Evolutionary conservation across 2,888 invertebrate species (phyloP), one percentile per base, ranked within the genome.

Genomic region (Capitulum mitella): DNA sequence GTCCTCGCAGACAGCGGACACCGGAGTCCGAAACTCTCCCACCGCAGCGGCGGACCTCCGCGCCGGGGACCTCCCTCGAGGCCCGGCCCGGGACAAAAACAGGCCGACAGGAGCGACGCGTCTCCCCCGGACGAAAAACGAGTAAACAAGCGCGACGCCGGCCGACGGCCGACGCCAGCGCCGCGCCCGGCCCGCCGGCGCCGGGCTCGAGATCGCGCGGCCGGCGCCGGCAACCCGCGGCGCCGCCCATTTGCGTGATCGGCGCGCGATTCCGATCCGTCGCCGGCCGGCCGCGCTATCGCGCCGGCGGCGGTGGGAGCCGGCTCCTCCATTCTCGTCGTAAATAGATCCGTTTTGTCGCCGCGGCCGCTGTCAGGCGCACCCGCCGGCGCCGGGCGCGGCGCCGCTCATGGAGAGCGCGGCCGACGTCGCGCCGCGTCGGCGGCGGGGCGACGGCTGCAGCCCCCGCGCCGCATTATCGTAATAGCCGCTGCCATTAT

Each of bases 251-350:
- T 5, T 64, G 29, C 64, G 19, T 64, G 34, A 64, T 64, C 64
- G 34, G 19, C 64, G 29, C 29, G 14, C 34, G 64, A 64, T 64
- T 34, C 64, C 34, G n/a, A 34, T 64, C 16, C 34, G 19, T 14
- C 64, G 64, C 19, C 51, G 2, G 32, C 0, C 3, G 32, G 19
- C 34, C 64, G 14, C 64, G 34, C 16, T 34, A 32, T 32, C 34
- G 34, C 19, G 16, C 64, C 0, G 64, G 12, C n/a, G 58, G 34
- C 16, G 16, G 19, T 16, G 51, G 51, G 51, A 22, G 22, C 51
- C 34, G 64, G 34, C 19, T 22, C 32, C 64, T 64, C 64, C 64
- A 64, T 64, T 64, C 64, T 64, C 64, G 34, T 64, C 34, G 64
- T 29, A 64, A 64, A 64, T 64, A 64, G 64, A 32, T 64, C 34